A percentile compares a stretch with the other conserved stretches of the same genome.
These are phyloP conservation scores for Cinara cedri DNA, from an alignment of 2,888 invertebrate genomes.

Conservation along the genomic window DNA sequence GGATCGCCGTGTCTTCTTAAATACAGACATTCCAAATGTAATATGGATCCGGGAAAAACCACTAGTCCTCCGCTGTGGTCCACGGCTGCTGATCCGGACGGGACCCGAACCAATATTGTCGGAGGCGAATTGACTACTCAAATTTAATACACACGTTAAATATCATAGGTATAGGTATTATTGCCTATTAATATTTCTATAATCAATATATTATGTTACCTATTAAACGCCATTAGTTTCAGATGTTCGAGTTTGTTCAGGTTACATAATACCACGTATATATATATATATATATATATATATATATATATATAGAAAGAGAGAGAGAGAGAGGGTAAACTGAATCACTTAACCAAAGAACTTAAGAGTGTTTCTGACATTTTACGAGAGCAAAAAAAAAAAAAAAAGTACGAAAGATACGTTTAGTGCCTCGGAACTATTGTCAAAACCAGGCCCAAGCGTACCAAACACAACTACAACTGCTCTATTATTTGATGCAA, in stretches of 20 bases:
- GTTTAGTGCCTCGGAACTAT: slow-evolving; percentile 43
- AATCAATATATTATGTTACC: background rate
- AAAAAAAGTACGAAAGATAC: slow-evolving; percentile 24
- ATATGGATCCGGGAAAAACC: slow-evolving; percentile 79
- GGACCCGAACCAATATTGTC: slow-evolving; percentile 77
- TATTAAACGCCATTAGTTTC: slow-evolving; percentile 36
- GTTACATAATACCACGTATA: background rate
- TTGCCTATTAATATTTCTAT: slow-evolving; percentile 3
- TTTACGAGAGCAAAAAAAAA: slow-evolving; percentile 32
- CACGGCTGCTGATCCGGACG: slow-evolving; percentile 79
- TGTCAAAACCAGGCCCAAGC: slow-evolving; percentile 51
- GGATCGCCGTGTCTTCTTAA: slow-evolving; percentile 78
- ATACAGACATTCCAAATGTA: slow-evolving; percentile 83
- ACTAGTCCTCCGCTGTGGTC: slow-evolving; percentile 80
- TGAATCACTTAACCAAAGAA: slow-evolving; percentile 30
- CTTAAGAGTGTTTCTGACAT: slow-evolving; percentile 44
- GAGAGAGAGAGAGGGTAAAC: slow-evolving; percentile 5
- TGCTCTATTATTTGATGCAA: slow-evolving; percentile 16
- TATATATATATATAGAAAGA: too few species aligned
- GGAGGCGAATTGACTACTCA: slow-evolving; percentile 80
- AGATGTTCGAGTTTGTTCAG: slow-evolving; percentile 4
- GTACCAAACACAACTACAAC: slow-evolving; percentile 23
- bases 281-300: too few species aligned
- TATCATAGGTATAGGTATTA: background rate
- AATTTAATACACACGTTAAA: background rate